Conservation (phyloP, 2,797 vertebrate genomes). For the Molossus molossus region DNA sequence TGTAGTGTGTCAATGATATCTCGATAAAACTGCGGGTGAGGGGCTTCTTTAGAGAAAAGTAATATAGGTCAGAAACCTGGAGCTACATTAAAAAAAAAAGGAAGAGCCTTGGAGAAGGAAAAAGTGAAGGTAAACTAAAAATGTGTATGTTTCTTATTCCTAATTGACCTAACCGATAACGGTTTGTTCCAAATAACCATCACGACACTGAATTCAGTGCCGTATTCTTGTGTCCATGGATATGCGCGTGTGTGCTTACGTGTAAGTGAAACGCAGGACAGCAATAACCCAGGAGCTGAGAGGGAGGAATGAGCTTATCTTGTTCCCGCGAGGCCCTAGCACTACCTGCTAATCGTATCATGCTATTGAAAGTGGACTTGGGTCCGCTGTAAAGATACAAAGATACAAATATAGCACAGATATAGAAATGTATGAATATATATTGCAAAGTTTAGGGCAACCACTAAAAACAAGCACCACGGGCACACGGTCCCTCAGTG, state of each 20-base stretch:
- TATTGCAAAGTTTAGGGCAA: neutral
- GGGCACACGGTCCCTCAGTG: fast-evolving
- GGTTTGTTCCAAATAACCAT: neutral
- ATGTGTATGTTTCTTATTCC: neutral
- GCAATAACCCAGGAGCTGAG: too few relatives aligned
- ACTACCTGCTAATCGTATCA: neutral
- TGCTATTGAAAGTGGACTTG: neutral
- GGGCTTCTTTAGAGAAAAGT: neutral
- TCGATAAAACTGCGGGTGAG: too few relatives aligned
- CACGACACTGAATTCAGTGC: neutral
- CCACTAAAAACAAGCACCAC: neutral
- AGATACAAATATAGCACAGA: neutral
- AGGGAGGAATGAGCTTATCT: neutral
- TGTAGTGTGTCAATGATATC: neutral
- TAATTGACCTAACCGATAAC: neutral
- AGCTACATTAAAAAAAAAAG: neutral
- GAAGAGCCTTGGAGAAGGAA: neutral
- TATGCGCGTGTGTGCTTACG: neutral
- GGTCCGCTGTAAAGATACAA: neutral
- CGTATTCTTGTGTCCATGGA: fast-evolving
- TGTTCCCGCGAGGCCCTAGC: fast-evolving
- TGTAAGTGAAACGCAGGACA: neutral
- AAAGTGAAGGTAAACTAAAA: neutral
- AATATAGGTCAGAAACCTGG: neutral
- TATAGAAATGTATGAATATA: neutral